Evolutionary conservation across 2,113 vertebrate genomes (phyloP), one percentile per base, ranked within the genome.

Genomic region (Gobiocypris rarus): DNA sequence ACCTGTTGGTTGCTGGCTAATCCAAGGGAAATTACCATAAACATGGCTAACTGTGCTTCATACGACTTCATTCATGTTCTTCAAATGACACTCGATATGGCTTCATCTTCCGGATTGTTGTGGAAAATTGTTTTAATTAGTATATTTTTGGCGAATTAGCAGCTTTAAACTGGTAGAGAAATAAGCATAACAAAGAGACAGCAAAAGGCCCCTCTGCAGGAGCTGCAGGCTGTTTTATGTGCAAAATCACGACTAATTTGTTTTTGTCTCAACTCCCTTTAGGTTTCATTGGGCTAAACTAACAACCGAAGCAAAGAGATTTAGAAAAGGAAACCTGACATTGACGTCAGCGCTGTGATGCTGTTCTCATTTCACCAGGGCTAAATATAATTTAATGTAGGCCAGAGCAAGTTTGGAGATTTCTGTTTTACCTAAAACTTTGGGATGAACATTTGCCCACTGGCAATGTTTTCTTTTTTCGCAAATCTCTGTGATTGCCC

Each of bases 1-100:
- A 82, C 80, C 63, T 82, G 80, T 70, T 70, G 65, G 48, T 82
- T 82, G 56, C 45, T 82, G 80, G 80, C 80, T 82, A 56, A 70
- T 69, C 80, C 65, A 70, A 70, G 6, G 50, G 26, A 70, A 82
- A 82, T 82, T 70, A 82, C 28, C 65, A 56, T 82, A 82, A 70
- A 82, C 65, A 82, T 82, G 45, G 63, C 65, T 17, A 71, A 67
- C 78, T 67, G 59, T 38, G 63, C 63, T 34, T 70, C 80, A 41
- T 56, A 70, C 28, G 7, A 24, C 80, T 41, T n/a, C 65, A 70
- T 70, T 54, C 28, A 26, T 38, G 31, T 80, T 22, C 34, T 48
- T 65, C 38, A 65, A 65, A 80, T 80, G 58, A 48, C 59, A 80
- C 15, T 15, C 17, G 0, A 8, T 3, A 48, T 70, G 45, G 45